Evolutionary conservation across 2,113 vertebrate species (phyloP).

Genomic region (Corvus cornix): DNA sequence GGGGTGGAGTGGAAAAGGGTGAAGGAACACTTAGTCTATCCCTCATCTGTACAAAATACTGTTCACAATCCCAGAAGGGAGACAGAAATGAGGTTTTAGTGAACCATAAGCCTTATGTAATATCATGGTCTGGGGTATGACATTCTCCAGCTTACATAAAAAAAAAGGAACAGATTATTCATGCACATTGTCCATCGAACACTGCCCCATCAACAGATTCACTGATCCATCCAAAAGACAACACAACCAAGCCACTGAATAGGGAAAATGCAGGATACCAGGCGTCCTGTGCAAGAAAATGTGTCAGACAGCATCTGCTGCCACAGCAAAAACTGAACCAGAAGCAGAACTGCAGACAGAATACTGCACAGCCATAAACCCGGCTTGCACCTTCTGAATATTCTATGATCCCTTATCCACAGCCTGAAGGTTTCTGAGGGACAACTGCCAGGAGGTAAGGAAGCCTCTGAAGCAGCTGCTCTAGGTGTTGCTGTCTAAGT

Average conservation of each 20-base stretch:
- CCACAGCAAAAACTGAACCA: slow-evolving; percentile 4
- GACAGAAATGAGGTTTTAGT: background rate
- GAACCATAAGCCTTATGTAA: background rate
- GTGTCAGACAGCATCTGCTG: background rate
- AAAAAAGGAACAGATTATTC: background rate
- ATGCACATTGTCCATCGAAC: accelerated
- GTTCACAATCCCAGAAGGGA: background rate
- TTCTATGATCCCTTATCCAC: background rate
- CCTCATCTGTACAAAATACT: background rate
- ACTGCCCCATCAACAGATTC: background rate
- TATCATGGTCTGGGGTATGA: background rate
- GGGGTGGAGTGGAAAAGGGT: background rate
- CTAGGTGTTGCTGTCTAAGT: background rate
- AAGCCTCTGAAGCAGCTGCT: background rate
- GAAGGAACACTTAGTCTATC: background rate
- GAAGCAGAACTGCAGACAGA: background rate
- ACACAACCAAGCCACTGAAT: background rate
- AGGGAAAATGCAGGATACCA: background rate
- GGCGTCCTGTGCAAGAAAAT: background rate
- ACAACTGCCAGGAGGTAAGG: background rate
- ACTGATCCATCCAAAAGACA: background rate
- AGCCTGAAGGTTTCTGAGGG: background rate
- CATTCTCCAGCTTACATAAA: background rate
- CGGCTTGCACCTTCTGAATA: background rate
- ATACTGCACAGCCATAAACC: background rate